Evolutionary conservation across 1,140 invertebrate genomes (phyloP).

Genomic region (Homalodisca vitripennis): DNA sequence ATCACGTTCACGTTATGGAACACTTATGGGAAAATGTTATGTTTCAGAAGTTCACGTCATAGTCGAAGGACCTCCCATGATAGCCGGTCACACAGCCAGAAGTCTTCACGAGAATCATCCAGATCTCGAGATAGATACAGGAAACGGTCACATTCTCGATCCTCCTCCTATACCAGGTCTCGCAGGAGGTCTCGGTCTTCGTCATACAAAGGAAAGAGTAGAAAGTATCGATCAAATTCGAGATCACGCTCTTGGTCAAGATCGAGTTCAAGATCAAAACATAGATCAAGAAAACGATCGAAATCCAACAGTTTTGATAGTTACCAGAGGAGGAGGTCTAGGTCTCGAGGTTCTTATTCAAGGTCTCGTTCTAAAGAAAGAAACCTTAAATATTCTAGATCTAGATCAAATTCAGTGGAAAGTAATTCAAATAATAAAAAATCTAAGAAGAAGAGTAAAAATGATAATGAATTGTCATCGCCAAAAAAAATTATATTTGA

Average conservation of each 20-base stretch:
- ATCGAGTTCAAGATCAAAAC: constrained; percentile 21
- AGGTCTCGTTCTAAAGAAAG: constrained; percentile 8
- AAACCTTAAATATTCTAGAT: background rate
- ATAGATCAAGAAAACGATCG: constrained; percentile 1
- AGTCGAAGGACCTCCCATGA: background rate
- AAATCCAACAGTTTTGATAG: constrained; percentile 2
- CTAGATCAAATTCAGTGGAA: constrained; percentile 20
- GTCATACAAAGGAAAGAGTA: constrained; percentile 21
- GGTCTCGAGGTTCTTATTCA: constrained; percentile 7
- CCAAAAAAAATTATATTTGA: constrained; percentile 2
- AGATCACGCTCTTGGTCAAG: constrained; percentile 5
- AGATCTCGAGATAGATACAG: constrained; percentile 16
- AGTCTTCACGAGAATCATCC: constrained; percentile 23
- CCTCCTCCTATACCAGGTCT: constrained; percentile 12
- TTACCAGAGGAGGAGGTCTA: constrained; percentile 5
- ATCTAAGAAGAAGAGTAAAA: background rate
- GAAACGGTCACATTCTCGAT: constrained; percentile 9
- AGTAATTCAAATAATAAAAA: constrained; percentile 11
- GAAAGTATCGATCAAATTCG: constrained; percentile 19
- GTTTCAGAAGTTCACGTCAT: too few species aligned
- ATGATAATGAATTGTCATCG: background rate
- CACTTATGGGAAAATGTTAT: too few species aligned
- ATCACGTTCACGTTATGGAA: too few species aligned
- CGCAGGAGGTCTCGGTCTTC: constrained; percentile 22
- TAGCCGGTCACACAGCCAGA: constrained; percentile 5